These are phyloP conservation scores for Plutella xylostella DNA, from an alignment of 2,888 invertebrate species.

Conservation along the genomic window DNA sequence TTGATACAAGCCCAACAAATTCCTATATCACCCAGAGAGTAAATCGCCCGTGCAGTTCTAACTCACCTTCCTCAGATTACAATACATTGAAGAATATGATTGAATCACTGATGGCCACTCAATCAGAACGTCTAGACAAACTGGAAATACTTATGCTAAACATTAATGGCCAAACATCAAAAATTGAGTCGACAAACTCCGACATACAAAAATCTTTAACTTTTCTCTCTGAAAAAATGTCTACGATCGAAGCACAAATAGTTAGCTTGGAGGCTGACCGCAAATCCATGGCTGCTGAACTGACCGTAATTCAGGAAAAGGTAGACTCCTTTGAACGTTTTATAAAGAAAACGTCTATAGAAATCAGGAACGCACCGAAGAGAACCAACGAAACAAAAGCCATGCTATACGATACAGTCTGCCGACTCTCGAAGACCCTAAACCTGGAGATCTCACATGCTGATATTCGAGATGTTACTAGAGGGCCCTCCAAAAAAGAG, in stretches of 20 bases:
- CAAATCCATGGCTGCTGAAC: not conserved
- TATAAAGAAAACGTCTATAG: not conserved
- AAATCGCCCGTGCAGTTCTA: not conserved
- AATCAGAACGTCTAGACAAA: not conserved
- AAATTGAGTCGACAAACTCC: not conserved
- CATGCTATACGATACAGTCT: not conserved
- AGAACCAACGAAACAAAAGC: not conserved
- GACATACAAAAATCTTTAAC: not conserved
- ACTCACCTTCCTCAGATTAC: not conserved
- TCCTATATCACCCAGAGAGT: not conserved
- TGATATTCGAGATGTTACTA: constrained; percentile 1
- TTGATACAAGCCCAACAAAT: not conserved
- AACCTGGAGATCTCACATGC: not conserved
- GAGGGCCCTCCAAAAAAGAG: constrained; percentile 1
- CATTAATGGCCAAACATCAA: not conserved
- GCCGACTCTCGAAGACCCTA: not conserved
- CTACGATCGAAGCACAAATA: not conserved
- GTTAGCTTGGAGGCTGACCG: not conserved
- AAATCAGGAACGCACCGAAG: not conserved
- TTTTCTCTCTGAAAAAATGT: not conserved
- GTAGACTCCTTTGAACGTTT: not conserved
- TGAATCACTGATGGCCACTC: not conserved
- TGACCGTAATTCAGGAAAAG: not conserved
- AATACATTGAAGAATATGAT: not conserved
- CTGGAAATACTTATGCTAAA: not conserved